Evolutionary conservation across 2,113 vertebrate species (phyloP).

Genomic region (Struthidea cinerea): DNA sequence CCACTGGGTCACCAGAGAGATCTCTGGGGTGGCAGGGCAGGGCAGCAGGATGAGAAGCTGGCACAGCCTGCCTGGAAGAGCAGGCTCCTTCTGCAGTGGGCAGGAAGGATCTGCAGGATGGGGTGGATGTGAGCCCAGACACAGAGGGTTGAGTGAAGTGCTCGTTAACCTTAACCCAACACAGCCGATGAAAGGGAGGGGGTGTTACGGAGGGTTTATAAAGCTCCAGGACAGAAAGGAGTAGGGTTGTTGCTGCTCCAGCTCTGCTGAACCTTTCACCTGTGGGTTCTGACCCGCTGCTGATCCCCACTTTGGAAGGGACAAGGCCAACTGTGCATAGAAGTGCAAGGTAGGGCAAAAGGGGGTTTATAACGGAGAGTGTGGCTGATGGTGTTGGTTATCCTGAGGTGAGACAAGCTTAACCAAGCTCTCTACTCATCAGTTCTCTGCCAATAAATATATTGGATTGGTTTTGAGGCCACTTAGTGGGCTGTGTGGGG

Average conservation of each 20-base stretch:
- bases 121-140: not conserved
- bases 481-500: not conserved
- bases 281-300: accelerated
- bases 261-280: accelerated
- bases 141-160: not conserved
- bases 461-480: not conserved
- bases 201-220: not conserved
- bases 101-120: not conserved
- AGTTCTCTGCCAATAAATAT: not conserved
- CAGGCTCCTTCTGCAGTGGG: not conserved
- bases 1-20: not conserved
- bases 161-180: not conserved
- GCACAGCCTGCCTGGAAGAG: too few relatives aligned
- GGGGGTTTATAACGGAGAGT: not conserved
- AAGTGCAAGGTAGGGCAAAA: not conserved
- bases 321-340: accelerated
- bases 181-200: not conserved
- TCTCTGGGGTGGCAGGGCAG: not conserved
- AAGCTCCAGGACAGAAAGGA: accelerated
- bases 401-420: not conserved
- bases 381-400: not conserved
- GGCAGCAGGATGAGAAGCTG: not conserved
- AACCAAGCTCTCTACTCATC: accelerated
- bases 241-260: accelerated
- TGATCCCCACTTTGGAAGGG: accelerated